Conservation (phyloP, 2,113 vertebrate species). For the Sebastes fasciatus region DNA sequence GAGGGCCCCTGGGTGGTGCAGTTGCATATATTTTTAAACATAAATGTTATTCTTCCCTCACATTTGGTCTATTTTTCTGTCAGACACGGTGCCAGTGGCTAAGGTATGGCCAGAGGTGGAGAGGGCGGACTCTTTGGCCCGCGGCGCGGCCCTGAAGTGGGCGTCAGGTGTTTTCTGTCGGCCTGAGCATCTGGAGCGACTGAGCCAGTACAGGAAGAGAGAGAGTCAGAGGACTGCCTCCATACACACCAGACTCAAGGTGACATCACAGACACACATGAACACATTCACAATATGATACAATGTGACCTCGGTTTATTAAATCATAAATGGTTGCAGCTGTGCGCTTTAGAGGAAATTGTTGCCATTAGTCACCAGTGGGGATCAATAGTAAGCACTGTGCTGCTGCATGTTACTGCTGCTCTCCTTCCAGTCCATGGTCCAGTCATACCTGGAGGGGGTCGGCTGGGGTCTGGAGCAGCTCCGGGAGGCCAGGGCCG, state of each 20-base stretch:
- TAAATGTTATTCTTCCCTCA: background rate
- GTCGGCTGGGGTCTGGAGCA: conserved; percentile 91
- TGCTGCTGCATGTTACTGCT: background rate
- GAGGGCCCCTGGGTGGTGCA: background rate
- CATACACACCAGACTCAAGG: conserved; percentile 95
- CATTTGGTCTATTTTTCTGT: background rate
- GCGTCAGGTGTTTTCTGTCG: conserved; percentile 94
- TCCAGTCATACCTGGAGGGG: conserved; percentile 96
- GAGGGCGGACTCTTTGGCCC: conserved; percentile 91
- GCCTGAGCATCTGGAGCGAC: conserved; percentile 91
- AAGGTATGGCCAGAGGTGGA: conserved; percentile 86
- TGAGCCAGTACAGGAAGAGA: conserved; percentile 90
- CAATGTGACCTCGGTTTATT: background rate
- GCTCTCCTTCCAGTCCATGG: conserved; percentile 85
- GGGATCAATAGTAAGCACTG: background rate
- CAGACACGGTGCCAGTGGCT: conserved; percentile 32
- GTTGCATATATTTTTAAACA: background rate
- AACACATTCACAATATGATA: background rate
- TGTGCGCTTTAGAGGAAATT: background rate
- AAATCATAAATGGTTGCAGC: background rate
- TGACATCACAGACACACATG: conserved; percentile 57
- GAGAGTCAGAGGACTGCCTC: conserved; percentile 93
- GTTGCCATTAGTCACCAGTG: background rate
- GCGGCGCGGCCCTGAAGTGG: conserved; percentile 96
- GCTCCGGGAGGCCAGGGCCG: conserved; percentile 84